These are phyloP conservation scores for Drosophila paranaensis DNA, from an alignment of 2,888 invertebrate species.

Conservation along the genomic window DNA sequence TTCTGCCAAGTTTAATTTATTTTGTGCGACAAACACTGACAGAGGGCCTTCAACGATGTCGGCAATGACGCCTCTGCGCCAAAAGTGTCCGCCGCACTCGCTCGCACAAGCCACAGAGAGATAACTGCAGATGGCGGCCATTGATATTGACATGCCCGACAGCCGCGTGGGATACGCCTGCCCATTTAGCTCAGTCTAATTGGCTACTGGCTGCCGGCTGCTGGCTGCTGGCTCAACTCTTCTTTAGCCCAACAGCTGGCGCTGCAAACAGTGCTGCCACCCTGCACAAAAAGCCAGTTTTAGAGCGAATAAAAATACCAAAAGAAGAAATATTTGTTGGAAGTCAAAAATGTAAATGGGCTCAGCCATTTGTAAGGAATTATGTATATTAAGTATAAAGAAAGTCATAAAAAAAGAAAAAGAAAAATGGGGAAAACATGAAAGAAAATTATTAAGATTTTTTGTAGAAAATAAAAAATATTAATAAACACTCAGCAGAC, in stretches of 20 bases:
- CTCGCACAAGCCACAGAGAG: constrained; percentile 13
- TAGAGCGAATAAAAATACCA: background rate
- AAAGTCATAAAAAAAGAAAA: background rate
- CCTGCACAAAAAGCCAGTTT: background rate
- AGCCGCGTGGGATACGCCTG: constrained; percentile 46
- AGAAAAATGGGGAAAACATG: background rate
- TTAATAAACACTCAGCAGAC: background rate
- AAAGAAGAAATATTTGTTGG: background rate
- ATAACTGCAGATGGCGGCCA: constrained; percentile 44
- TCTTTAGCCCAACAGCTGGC: constrained; percentile 6
- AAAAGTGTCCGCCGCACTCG: constrained; percentile 50
- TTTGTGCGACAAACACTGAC: constrained; percentile 72
- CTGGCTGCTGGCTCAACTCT: constrained; percentile 3
- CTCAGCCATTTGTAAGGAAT: background rate
- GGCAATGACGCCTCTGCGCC: constrained; percentile 62
- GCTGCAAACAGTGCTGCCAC: constrained; percentile 19
- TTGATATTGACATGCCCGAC: constrained; percentile 51
- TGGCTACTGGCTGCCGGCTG: constrained; percentile 18
- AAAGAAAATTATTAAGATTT: background rate
- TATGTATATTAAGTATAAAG: background rate
- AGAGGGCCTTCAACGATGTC: constrained; percentile 52
- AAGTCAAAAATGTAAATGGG: background rate
- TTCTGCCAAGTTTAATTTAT: constrained; percentile 71
- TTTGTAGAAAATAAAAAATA: background rate
- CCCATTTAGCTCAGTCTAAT: constrained; percentile 45